Conservation (phyloP, 2,888 invertebrate genomes). For the Spicauda simplicius region DNA sequence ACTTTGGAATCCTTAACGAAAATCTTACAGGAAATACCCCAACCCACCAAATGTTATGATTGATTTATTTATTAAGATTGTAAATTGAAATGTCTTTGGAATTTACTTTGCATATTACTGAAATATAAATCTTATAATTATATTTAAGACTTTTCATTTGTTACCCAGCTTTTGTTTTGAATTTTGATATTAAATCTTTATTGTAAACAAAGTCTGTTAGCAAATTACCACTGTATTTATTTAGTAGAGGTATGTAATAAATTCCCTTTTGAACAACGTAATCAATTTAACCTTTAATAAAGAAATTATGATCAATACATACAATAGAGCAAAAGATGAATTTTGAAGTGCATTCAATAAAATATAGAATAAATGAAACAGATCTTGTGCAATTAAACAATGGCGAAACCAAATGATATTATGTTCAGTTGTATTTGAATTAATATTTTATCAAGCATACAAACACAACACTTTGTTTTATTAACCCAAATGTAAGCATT, state of each 20-base stretch:
- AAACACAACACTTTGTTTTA: not conserved
- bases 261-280: conserved; percentile 14
- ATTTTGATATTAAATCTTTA: too few relatives aligned
- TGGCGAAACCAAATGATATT: not conserved
- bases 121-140: not conserved
- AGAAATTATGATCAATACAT: not conserved
- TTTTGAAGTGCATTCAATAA: conserved; percentile 4
- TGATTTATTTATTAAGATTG: too few relatives aligned
- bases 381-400: not conserved
- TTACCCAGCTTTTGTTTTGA: not conserved
- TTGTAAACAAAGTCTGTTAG: too few relatives aligned
- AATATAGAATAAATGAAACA: not conserved
- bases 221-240: not conserved
- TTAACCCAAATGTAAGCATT: not conserved
- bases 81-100: too few relatives aligned
- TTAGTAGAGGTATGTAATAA: not conserved
- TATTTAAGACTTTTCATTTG: not conserved
- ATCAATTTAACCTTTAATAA: conserved; percentile 22
- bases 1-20: too few relatives aligned
- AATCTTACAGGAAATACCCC: too few relatives aligned
- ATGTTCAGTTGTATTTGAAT: not conserved
- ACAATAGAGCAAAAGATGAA: conserved; percentile 11
- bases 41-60: too few relatives aligned
- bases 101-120: not conserved
- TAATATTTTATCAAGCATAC: not conserved